Evolutionary conservation across 30 jellyfish, hydroid and myxozoan species (phyloP).

Genomic region (Rhopilema esculentum): DNA sequence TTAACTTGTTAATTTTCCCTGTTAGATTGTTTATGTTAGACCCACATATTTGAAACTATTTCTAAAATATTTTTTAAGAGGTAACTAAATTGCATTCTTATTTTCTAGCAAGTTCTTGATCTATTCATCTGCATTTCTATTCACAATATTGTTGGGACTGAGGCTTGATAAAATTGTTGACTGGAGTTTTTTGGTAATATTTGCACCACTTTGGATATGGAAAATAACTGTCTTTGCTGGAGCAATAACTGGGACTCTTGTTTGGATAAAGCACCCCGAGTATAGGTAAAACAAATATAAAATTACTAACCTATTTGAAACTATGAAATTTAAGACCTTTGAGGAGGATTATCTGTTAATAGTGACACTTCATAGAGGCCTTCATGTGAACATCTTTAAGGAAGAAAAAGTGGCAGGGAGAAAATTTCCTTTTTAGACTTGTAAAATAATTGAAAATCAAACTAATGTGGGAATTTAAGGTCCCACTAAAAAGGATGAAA

Average conservation of each 20-base stretch:
- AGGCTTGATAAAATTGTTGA: constrained; percentile 63
- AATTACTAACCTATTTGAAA: not conserved
- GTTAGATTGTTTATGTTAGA: not conserved
- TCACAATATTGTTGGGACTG: constrained; percentile 74
- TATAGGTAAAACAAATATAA: constrained; percentile 67
- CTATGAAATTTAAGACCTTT: not conserved
- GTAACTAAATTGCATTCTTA: not conserved
- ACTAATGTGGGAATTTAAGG: too few relatives aligned
- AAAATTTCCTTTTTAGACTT: too few relatives aligned
- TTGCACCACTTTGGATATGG: constrained; percentile 97
- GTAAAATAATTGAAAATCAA: too few relatives aligned
- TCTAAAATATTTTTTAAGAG: not conserved
- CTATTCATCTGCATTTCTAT: constrained; percentile 75
- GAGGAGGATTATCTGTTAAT: not conserved
- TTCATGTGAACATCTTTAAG: too few relatives aligned
- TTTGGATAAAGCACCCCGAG: constrained; percentile 97
- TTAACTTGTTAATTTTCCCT: not conserved
- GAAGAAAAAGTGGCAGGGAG: too few relatives aligned
- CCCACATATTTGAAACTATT: too few relatives aligned
- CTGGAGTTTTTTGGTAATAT: constrained; percentile 85
- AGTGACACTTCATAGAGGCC: too few relatives aligned
- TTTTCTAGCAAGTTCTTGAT: constrained; percentile 86
- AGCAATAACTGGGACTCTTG: constrained; percentile 75
- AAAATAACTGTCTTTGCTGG: constrained; percentile 81
- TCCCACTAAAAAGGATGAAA: too few relatives aligned